These are phyloP conservation scores for Scotopteryx bipunctaria DNA, from an alignment of 2,888 invertebrate genomes.

Conservation along the genomic window DNA sequence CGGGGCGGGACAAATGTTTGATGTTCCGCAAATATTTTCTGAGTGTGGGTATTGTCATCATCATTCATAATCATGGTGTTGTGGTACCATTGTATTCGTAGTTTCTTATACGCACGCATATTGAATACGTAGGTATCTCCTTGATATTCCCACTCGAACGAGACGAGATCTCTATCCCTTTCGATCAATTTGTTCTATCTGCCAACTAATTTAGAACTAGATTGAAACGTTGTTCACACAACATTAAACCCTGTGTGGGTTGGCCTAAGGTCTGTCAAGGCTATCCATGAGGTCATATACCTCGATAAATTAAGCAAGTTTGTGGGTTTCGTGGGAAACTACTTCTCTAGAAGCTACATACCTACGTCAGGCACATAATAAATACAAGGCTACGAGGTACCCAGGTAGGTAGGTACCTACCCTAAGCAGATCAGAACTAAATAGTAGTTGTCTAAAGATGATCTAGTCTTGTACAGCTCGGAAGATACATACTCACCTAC, in stretches of 20 bases:
- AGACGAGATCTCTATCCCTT: background rate
- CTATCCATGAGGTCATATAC: conserved; percentile 28
- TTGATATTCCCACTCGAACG: background rate
- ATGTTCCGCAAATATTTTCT: no score
- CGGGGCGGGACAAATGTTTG: no score
- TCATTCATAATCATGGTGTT: no score
- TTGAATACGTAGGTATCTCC: no score
- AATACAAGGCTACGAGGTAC: background rate
- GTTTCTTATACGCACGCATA: no score
- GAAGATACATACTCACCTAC: background rate
- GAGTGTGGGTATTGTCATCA: no score
- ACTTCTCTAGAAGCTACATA: background rate
- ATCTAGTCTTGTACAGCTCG: no score
- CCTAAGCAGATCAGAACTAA: no score
- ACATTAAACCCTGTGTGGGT: conserved; percentile 17
- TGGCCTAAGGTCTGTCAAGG: conserved; percentile 5
- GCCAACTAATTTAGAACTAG: conserved; percentile 1
- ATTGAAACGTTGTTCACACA: conserved; percentile 3
- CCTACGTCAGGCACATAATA: background rate
- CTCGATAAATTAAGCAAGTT: conserved; percentile 7
- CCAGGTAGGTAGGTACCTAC: no score
- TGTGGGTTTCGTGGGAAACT: background rate
- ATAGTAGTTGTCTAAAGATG: no score
- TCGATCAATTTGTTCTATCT: background rate
- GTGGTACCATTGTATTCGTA: no score